Evolutionary conservation across 2,888 invertebrate genomes (phyloP), one percentile per base, ranked within the genome.

Genomic region (Leucozona laternaria): DNA sequence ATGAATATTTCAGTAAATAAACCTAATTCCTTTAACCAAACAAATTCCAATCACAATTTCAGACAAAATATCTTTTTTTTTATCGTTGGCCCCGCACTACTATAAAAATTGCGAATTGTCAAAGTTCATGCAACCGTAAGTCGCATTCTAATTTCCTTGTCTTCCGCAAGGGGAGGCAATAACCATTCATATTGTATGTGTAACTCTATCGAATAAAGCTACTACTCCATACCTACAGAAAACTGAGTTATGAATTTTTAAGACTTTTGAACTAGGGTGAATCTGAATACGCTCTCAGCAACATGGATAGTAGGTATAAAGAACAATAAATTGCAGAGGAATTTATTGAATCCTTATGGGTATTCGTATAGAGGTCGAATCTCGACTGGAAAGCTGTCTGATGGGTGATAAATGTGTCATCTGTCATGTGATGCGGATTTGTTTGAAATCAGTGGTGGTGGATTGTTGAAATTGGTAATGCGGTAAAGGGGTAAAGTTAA

Each of bases 171-270:
- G 28, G 55, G 15, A 11, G 37, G 15, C 22, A 60, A 22, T 48
- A 78, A 77, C 40, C 72, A 66, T 50, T 66, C 50, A 50, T 37
- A 8, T 48, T 17, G 40, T 53, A 50, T 17, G 37, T 11, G n/a
- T 13, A 13, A n/a, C n/a, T n/a, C 34, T 58, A 8, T 5, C 2
- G 4, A 50, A 22, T 20, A 22, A 22, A 13, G 20, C 11, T 48
- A 4, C 20, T 22, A 22, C 1, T 10, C 10, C 4, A 48, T 45
- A 10, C 10, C 4, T 53, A 22, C 2, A 22, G 37, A 40, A 37
- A 17, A 10, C 40, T 28, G 70, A 58, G 79, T 79, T 83, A 83
- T 83, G 83, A 75, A 79, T 83, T 79, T 81, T 79, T 79, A 55
- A 79, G 62, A 62, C 31, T 75, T n/a, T n/a, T 48, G 20, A 53